A percentile compares a stretch with the other conserved stretches of the same genome.
These are phyloP conservation scores for Cataglyphis rosenhaueri DNA, from an alignment of 2,888 invertebrate genomes.

Conservation along the genomic window DNA sequence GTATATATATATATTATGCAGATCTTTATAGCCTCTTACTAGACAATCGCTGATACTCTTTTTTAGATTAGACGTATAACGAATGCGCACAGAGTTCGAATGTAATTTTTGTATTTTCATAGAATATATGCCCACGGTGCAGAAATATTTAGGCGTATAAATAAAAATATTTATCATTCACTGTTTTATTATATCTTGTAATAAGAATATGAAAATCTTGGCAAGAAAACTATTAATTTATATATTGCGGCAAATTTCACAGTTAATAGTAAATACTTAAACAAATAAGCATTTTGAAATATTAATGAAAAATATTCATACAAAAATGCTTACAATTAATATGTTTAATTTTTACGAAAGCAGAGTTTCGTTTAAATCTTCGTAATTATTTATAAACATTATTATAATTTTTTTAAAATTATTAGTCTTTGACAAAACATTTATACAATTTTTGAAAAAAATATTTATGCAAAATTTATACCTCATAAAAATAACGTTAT, in stretches of 20 bases:
- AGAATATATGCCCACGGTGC: background rate
- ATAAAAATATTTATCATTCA: slow-evolving; percentile 30
- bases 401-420: background rate
- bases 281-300: slow-evolving; percentile 36
- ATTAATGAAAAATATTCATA: slow-evolving; percentile 24
- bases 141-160: slow-evolving; percentile 34
- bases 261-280: slow-evolving; percentile 1
- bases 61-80: slow-evolving; percentile 24
- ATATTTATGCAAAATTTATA: background rate
- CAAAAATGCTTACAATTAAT: background rate
- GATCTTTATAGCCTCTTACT: slow-evolving; percentile 11
- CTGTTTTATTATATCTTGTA: slow-evolving; percentile 24
- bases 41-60: slow-evolving; percentile 23
- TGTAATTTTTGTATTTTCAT: slow-evolving; percentile 33
- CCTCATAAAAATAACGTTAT: background rate
- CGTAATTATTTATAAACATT: slow-evolving; percentile 10
- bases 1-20: slow-evolving; percentile 33
- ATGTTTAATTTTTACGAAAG: background rate
- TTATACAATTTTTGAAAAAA: background rate
- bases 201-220: slow-evolving; percentile 25
- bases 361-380: background rate
- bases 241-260: slow-evolving; percentile 11
- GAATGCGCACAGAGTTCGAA: background rate
- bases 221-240: slow-evolving; percentile 30
- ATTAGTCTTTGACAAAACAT: background rate